These are phyloP conservation scores for Drosophila elegans DNA, from an alignment of 1,140 invertebrate species.

Conservation along the genomic window DNA sequence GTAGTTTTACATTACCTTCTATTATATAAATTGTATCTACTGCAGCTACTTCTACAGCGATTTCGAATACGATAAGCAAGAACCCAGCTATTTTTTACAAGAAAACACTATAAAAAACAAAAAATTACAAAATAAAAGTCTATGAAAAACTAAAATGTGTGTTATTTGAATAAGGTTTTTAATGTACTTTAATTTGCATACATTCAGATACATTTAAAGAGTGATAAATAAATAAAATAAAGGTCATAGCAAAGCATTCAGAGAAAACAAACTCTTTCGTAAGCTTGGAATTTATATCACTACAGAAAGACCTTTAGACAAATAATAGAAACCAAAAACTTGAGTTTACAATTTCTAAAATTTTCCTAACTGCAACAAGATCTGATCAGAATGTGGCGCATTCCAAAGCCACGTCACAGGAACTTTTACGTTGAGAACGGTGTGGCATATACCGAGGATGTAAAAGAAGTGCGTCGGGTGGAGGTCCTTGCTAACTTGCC, in stretches of 20 bases:
- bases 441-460: constrained; percentile 1
- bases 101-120: constrained; percentile 52
- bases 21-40: constrained; percentile 61
- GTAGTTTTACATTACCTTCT: constrained; percentile 55
- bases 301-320: not conserved
- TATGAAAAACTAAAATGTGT: constrained; percentile 12
- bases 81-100: constrained; percentile 58
- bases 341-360: not conserved
- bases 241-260: not conserved
- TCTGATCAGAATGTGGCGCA: not conserved
- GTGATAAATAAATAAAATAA: too few species aligned
- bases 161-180: constrained; percentile 4
- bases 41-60: constrained; percentile 43
- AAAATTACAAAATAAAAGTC: constrained; percentile 51
- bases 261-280: not conserved
- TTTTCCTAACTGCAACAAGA: too few species aligned
- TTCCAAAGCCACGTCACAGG: too few species aligned
- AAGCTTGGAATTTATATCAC: not conserved
- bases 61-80: constrained; percentile 57
- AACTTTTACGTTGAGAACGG: not conserved
- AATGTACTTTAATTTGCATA: too few species aligned
- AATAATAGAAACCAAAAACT: not conserved
- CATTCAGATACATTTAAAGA: too few species aligned
- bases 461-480: not conserved
- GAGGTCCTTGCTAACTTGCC: not conserved